These are phyloP conservation scores for Gambusia yucatana DNA, from an alignment of 2,797 vertebrate genomes.

Conservation along the genomic window DNA sequence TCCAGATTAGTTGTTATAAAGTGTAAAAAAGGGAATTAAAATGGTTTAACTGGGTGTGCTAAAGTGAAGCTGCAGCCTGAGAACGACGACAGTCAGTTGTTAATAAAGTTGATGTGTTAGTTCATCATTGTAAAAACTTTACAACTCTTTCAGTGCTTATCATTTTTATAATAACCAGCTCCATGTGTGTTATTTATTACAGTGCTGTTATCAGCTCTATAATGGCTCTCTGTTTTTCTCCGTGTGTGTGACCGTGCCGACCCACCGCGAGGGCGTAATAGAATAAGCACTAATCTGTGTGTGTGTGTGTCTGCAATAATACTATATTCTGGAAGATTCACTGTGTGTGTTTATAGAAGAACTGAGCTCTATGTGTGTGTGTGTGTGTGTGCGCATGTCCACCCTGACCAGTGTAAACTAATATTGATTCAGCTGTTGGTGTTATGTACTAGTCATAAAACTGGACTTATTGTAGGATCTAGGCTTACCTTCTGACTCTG, in stretches of 20 bases:
- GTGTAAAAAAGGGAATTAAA: constrained; percentile 43
- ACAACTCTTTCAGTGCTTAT: constrained; percentile 73
- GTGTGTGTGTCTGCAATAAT: constrained; percentile 64
- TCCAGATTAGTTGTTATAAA: constrained; percentile 43
- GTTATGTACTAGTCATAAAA: constrained; percentile 79
- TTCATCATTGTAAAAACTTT: constrained; percentile 76
- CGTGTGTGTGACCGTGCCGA: constrained; percentile 42
- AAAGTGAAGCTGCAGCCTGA: constrained; percentile 44
- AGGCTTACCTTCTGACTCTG: constrained; percentile 62
- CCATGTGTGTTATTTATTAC: constrained; percentile 61
- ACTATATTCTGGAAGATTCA: constrained; percentile 62
- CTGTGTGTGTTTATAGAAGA: constrained; percentile 62
- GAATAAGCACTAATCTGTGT: constrained; percentile 64
- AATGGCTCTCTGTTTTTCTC: constrained; percentile 48
- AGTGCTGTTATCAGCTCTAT: constrained; percentile 63
- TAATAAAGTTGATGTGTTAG: constrained; percentile 72
- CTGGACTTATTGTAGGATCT: constrained; percentile 76
- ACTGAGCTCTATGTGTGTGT: constrained; percentile 33
- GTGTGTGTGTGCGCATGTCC: constrained; percentile 58
- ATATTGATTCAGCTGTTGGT: constrained; percentile 82
- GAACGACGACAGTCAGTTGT: constrained; percentile 47
- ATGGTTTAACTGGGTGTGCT: constrained; percentile 44
- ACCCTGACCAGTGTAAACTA: constrained; percentile 78
- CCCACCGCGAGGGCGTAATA: constrained; percentile 61
- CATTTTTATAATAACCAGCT: constrained; percentile 71